Conservation (phyloP, 2,113 vertebrate genomes). For the Erythrocercus mccallii region DNA sequence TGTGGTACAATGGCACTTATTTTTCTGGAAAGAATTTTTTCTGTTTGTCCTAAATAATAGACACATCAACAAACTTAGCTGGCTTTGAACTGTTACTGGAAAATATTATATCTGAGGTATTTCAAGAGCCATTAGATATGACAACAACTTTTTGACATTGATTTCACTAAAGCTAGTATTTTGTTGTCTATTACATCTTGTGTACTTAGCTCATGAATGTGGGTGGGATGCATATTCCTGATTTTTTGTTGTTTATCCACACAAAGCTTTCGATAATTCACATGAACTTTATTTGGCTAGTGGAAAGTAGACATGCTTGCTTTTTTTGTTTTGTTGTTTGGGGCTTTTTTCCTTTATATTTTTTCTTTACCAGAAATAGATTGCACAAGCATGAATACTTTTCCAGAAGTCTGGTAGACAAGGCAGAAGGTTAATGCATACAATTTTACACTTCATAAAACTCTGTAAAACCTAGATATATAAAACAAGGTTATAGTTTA, state of each 20-base stretch:
- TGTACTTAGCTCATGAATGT: background rate
- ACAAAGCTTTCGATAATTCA: background rate
- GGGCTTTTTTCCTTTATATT: background rate
- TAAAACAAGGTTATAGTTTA: constrained; percentile 71
- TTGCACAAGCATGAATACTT: constrained; percentile 13
- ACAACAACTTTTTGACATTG: background rate
- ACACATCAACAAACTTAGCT: background rate
- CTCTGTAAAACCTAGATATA: constrained; percentile 64
- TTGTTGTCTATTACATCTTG: background rate
- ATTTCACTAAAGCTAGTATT: background rate
- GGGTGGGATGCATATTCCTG: background rate
- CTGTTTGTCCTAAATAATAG: background rate
- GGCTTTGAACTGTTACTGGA: background rate
- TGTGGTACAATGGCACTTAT: background rate
- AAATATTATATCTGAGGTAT: background rate
- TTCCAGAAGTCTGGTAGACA: constrained; percentile 50
- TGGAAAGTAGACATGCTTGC: background rate
- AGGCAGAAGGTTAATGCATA: constrained; percentile 64
- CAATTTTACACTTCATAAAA: constrained; percentile 72
- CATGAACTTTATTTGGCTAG: background rate
- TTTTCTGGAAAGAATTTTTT: background rate
- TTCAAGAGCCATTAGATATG: background rate
- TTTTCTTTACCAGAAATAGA: constrained; percentile 6
- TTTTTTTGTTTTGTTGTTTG: background rate
- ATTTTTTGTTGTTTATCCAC: background rate